These are phyloP conservation scores for Dasypogon diadema DNA, from an alignment of 2,888 invertebrate species.

Conservation along the genomic window DNA sequence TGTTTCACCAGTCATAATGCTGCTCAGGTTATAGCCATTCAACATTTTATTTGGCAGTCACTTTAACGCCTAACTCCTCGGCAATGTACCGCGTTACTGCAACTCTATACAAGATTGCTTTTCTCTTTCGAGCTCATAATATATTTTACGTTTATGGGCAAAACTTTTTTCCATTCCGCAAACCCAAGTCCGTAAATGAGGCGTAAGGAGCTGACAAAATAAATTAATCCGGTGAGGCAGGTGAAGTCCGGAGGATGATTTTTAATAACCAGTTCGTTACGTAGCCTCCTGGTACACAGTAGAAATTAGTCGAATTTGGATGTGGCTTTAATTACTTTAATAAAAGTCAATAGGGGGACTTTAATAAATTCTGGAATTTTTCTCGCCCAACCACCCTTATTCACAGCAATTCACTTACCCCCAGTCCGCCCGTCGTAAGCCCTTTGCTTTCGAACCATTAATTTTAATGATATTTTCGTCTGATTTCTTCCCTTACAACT, in stretches of 20 bases:
- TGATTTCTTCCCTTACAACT: slow-evolving; percentile 45
- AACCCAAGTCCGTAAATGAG: slow-evolving; percentile 22
- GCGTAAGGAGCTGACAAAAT: slow-evolving; percentile 11
- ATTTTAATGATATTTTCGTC: slow-evolving; percentile 52
- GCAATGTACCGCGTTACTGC: slow-evolving; percentile 12
- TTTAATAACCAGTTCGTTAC: neutral
- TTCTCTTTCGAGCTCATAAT: slow-evolving; percentile 27
- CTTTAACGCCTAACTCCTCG: slow-evolving; percentile 35
- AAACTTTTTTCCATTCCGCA: slow-evolving; percentile 23
- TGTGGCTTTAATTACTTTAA: slow-evolving; percentile 38
- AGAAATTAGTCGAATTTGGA: neutral
- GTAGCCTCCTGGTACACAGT: neutral
- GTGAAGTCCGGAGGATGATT: neutral
- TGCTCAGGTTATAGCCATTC: slow-evolving; percentile 37
- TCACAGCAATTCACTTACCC: slow-evolving; percentile 15
- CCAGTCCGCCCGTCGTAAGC: slow-evolving; percentile 23
- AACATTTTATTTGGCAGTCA: slow-evolving; percentile 48
- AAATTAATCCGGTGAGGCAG: slow-evolving; percentile 22
- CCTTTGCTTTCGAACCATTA: slow-evolving; percentile 49
- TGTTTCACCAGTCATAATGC: slow-evolving; percentile 16
- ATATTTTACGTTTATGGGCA: slow-evolving; percentile 41
- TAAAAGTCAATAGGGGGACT: slow-evolving; percentile 44
- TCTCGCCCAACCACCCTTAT: slow-evolving; percentile 1
- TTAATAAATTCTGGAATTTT: slow-evolving; percentile 37
- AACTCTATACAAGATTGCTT: slow-evolving; percentile 28